Evolutionary conservation across 2,888 invertebrate species (phyloP).

Genomic region (Drosophila meridiana): DNA sequence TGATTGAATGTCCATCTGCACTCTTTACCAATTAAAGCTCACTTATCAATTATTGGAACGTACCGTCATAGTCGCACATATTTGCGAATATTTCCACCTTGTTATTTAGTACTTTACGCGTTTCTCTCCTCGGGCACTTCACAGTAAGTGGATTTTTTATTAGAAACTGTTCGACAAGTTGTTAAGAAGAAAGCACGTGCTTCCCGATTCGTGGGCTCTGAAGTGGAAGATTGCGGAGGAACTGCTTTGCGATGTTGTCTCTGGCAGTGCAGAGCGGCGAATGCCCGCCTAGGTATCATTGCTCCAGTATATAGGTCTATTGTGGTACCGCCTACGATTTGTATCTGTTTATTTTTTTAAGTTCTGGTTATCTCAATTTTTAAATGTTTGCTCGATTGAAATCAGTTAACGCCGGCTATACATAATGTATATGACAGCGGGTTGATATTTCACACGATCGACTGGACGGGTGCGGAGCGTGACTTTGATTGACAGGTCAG

Average conservation of each 20-base stretch:
- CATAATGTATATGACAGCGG: neutral
- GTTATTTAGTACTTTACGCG: conserved; percentile 5
- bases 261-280: conserved; percentile 33
- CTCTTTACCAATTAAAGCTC: conserved; percentile 13
- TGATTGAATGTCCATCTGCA: conserved; percentile 15
- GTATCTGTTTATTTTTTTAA: neutral
- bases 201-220: conserved; percentile 1
- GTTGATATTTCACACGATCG: neutral
- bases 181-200: conserved; percentile 43
- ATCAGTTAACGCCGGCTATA: conserved; percentile 11
- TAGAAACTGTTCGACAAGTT: conserved; percentile 20
- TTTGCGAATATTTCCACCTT: conserved; percentile 14
- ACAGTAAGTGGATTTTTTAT: conserved; percentile 23
- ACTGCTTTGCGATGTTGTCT: conserved; percentile 28
- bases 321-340: neutral
- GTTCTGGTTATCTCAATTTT: conserved; percentile 7
- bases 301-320: conserved; percentile 27
- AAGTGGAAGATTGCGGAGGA: conserved; percentile 26
- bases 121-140: conserved; percentile 19
- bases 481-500: conserved; percentile 6
- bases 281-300: conserved; percentile 17
- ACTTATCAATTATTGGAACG: conserved; percentile 34
- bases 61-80: conserved; percentile 55
- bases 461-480: neutral
- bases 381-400: conserved; percentile 3